These are phyloP conservation scores for Bradypodion ventrale DNA, from an alignment of 2,797 vertebrate species.

Conservation along the genomic window DNA sequence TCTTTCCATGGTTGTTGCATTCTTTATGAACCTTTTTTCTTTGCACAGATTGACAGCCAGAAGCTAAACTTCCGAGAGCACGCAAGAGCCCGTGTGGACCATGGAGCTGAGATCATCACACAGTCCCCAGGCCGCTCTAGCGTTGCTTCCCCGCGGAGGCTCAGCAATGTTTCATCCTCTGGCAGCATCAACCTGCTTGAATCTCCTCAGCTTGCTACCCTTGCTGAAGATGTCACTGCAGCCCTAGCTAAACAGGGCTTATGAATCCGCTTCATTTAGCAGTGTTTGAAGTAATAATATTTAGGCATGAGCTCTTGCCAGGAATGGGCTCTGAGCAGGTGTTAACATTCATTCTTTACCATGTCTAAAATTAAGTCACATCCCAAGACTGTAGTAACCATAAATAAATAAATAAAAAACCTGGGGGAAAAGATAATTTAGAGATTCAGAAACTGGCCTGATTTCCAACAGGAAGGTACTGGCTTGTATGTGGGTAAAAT, in stretches of 20 bases:
- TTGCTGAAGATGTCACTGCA: slow-evolving; percentile 96
- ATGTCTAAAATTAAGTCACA: slow-evolving; percentile 75
- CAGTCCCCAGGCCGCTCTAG: slow-evolving; percentile 88
- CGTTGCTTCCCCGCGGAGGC: slow-evolving; percentile 87
- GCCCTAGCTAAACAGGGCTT: slow-evolving; percentile 98
- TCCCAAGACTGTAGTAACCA: slow-evolving; percentile 78
- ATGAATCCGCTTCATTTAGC: slow-evolving; percentile 82
- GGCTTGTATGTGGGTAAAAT: slow-evolving; percentile 78
- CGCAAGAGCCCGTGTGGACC: slow-evolving; percentile 92
- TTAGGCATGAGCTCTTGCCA: slow-evolving; percentile 83
- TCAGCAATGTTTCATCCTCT: slow-evolving; percentile 95
- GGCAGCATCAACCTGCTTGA: slow-evolving; percentile 96
- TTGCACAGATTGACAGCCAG: slow-evolving; percentile 93
- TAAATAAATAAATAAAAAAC: slow-evolving; percentile 57
- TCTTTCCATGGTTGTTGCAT: not conserved
- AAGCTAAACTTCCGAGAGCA: slow-evolving; percentile 90
- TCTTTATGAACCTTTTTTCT: slow-evolving; percentile 51
- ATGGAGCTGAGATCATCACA: slow-evolving; percentile 90
- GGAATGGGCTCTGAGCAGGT: slow-evolving; percentile 82
- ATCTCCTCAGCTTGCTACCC: slow-evolving; percentile 92
- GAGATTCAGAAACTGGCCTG: slow-evolving; percentile 78
- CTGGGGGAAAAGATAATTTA: slow-evolving; percentile 51
- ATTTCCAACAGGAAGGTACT: slow-evolving; percentile 78
- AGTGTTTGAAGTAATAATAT: slow-evolving; percentile 74
- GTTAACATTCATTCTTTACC: slow-evolving; percentile 75